Percentiles rank a stretch among this genome's conserved stretches.
Evolutionary conservation across 2,113 vertebrate genomes (phyloP).

Genomic region (Bettongia penicillata): DNA sequence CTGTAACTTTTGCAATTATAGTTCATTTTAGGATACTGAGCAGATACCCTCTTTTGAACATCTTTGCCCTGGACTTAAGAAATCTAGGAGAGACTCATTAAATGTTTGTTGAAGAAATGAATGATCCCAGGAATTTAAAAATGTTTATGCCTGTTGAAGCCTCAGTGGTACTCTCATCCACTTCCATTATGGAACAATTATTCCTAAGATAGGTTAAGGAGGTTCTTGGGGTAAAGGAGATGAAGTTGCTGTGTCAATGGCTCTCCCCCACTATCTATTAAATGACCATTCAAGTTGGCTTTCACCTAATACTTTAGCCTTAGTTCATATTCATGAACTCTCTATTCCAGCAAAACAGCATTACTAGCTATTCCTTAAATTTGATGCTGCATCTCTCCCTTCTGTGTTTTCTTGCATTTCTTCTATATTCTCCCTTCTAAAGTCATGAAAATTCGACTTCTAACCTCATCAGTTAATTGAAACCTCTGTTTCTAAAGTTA

Average conservation of each 20-base stretch:
- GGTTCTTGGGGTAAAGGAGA: background rate
- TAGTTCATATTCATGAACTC: background rate
- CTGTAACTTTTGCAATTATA: background rate
- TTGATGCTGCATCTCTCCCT: background rate
- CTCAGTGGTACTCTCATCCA: background rate
- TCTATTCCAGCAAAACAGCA: background rate
- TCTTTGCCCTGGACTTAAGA: background rate
- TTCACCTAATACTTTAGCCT: background rate
- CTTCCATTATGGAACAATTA: background rate
- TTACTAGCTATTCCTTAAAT: background rate
- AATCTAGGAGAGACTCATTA: background rate
- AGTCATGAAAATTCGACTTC: background rate
- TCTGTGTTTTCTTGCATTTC: background rate
- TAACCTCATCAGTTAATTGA: background rate
- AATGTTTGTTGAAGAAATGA: background rate
- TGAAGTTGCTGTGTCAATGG: no score
- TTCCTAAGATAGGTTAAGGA: background rate
- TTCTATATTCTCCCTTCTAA: background rate
- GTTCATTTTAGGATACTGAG: background rate
- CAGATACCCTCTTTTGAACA: background rate
- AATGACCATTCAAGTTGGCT: background rate
- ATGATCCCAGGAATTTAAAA: background rate
- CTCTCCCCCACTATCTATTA: background rate
- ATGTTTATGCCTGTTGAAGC: background rate
- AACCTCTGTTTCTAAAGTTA: background rate